Evolutionary conservation across 2,113 vertebrate species (phyloP), one percentile per base, ranked within the genome.

Genomic region (Gallinago media): DNA sequence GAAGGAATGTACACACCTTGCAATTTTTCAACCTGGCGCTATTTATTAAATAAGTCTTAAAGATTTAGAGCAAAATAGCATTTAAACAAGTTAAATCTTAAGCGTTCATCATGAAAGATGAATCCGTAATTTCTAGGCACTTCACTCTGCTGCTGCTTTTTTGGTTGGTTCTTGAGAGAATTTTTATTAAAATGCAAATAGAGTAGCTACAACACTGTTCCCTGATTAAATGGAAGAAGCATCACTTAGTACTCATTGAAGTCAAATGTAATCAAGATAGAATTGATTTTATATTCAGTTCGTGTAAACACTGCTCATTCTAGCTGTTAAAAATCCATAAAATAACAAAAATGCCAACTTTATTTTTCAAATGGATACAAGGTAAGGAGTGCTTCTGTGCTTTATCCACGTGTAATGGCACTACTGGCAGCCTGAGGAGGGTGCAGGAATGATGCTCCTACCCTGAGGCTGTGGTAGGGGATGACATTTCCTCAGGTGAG

Each of bases 231-330:
- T 95, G 96, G 93, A 95, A 97, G 96, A 94, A 91, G 88, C 95
- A 89, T 98, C 94, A 93, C 97, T 97, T 97, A 92, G 95, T 73
- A 73, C 94, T 97, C 92, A 85, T 94, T 95, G 96, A 94, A 96
- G 96, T 97, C 94, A 97, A 96, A 97, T 96, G 96, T 98, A 98
- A 98, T 98, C 96, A 98, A 97, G 97, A 96, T 81, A 76, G 94
- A 89, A 97, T 96, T 97, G 97, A 97, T 97, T 97, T 97, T 97
- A 95, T 96, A 97, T 98, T 97, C 97, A 50, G 55, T 92, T 95
- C 91, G 0, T 97, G 96, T 97, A 98, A 97, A 98, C 96, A 95
- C 71, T 92, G 94, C 80, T 97, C 85, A 92, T 93, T 95, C 95
- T 75, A 74, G 88, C 89, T 94, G 96, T 95, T 95, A 93, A 93